These are phyloP conservation scores for Anastrepha ludens DNA, from an alignment of 1,140 invertebrate genomes.

Conservation along the genomic window DNA sequence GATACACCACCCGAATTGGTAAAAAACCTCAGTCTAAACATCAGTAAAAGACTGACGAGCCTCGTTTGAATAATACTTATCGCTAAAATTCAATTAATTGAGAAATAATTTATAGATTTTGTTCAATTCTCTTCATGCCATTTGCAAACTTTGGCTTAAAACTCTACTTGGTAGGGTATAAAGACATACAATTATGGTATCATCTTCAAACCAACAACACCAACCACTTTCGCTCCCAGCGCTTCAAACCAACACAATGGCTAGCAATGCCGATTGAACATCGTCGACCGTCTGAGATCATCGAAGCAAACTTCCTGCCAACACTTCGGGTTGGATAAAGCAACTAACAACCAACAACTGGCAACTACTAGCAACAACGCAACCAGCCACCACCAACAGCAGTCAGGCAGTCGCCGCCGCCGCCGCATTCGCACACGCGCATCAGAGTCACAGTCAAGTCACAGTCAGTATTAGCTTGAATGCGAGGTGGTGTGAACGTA, in stretches of 20 bases:
- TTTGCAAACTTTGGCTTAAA: too few relatives aligned
- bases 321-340: constrained; percentile 19
- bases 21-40: too few relatives aligned
- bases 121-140: too few relatives aligned
- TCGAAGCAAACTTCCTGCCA: constrained; percentile 39
- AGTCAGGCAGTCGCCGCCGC: constrained; percentile 40
- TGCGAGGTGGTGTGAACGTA: constrained; percentile 18
- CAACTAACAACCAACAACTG: neutral
- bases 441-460: neutral
- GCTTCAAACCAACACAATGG: constrained; percentile 22
- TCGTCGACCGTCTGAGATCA: constrained; percentile 37
- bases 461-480: constrained; percentile 37
- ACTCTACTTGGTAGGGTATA: neutral
- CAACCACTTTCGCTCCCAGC: constrained; percentile 26
- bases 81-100: too few relatives aligned
- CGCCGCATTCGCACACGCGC: constrained; percentile 13
- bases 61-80: too few relatives aligned
- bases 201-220: constrained; percentile 24
- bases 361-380: neutral
- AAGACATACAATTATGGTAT: neutral
- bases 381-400: constrained; percentile 14
- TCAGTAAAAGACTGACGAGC: too few relatives aligned
- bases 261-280: neutral
- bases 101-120: too few relatives aligned
- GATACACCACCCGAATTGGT: too few relatives aligned